These are phyloP conservation scores for Plectus sambesii DNA, from an alignment of 1,140 invertebrate genomes.

Conservation along the genomic window DNA sequence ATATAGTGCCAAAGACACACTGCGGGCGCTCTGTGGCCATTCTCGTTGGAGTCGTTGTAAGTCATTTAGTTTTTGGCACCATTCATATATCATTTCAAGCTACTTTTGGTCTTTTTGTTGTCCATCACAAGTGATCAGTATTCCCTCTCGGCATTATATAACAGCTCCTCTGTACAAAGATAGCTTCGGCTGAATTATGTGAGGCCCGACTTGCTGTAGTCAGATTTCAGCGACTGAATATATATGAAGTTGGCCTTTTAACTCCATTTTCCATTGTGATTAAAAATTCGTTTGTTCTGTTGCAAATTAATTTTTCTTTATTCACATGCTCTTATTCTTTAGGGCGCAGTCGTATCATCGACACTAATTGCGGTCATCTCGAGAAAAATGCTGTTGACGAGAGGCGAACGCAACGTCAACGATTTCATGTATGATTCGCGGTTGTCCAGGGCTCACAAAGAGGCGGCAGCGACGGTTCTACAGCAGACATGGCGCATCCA, in stretches of 20 bases:
- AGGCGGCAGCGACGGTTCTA: conserved; percentile 40
- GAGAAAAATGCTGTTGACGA: conserved; percentile 38
- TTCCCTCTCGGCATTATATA: no score
- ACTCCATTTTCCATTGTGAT: no score
- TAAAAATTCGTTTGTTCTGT: no score
- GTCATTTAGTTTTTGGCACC: conserved; percentile 32
- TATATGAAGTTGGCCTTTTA: conserved; percentile 11
- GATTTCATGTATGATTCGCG: conserved; percentile 45
- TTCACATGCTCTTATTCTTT: conserved; percentile 9
- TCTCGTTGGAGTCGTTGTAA: conserved; percentile 97
- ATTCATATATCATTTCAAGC: conserved; percentile 3
- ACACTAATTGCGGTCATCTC: conserved; percentile 45
- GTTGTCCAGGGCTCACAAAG: conserved; percentile 34
- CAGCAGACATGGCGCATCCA: conserved; percentile 46
- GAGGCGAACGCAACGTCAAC: conserved; percentile 39
- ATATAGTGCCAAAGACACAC: conserved; percentile 99
- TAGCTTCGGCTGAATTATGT: no score
- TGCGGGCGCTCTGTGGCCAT: conserved; percentile 95
- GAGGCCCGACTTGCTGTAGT: no score
- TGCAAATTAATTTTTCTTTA: no score
- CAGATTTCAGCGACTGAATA: no score
- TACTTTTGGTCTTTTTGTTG: no score
- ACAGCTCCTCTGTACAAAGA: no score
- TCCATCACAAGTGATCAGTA: no score
- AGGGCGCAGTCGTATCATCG: conserved; percentile 43